Evolutionary conservation across 1,140 invertebrate genomes (phyloP).

Genomic region (Cydia pomonella): DNA sequence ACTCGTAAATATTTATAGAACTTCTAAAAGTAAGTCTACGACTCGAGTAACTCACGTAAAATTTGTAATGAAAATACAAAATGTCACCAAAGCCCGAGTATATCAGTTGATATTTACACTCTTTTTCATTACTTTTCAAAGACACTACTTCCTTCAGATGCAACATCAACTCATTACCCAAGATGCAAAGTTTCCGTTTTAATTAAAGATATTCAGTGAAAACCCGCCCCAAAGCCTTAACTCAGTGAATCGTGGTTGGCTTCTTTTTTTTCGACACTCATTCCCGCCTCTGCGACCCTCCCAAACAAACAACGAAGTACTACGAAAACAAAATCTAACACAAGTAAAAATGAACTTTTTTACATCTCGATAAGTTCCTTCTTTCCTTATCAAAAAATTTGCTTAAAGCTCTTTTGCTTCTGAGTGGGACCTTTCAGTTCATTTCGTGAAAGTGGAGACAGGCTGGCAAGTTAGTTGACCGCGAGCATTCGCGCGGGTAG

Average conservation of each 20-base stretch:
- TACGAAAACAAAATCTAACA: constrained; percentile 69
- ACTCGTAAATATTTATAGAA: neutral
- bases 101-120: neutral
- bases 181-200: constrained; percentile 70
- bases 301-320: constrained; percentile 77
- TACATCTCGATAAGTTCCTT: constrained; percentile 25
- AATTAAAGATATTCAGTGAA: constrained; percentile 76
- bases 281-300: constrained; percentile 78
- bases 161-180: constrained; percentile 69
- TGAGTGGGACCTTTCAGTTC: constrained; percentile 62
- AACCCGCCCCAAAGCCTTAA: constrained; percentile 76
- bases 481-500: constrained; percentile 67
- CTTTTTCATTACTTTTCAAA: neutral
- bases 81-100: neutral
- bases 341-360: constrained; percentile 39
- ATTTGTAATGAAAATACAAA: neutral
- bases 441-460: constrained; percentile 76
- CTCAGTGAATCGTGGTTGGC: constrained; percentile 77
- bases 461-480: constrained; percentile 68
- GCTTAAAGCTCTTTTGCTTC: constrained; percentile 48
- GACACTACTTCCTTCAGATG: constrained; percentile 33
- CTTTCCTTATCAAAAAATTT: constrained; percentile 33
- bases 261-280: constrained; percentile 79
- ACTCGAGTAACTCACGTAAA: neutral
- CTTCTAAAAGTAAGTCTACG: neutral